Conservation (phyloP, 2,797 vertebrate species). For the Pogonophryne albipinna region DNA sequence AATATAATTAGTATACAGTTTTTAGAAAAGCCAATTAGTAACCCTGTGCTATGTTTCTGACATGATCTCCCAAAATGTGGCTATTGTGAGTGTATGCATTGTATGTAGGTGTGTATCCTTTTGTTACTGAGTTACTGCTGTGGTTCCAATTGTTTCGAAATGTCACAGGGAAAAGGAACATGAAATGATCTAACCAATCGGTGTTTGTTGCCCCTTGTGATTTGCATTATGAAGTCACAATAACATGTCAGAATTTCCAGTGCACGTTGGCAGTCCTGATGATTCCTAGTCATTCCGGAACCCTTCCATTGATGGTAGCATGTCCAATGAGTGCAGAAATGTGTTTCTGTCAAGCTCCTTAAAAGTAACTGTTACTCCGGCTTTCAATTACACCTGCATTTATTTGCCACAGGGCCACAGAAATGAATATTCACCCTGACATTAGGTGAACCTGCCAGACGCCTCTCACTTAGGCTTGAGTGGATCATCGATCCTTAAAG, state of each 20-base stretch:
- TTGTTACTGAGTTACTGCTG: slow-evolving; percentile 14
- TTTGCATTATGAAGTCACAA: slow-evolving; percentile 19
- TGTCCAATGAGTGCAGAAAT: slow-evolving; percentile 1
- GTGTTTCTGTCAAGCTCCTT: neutral
- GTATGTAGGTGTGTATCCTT: slow-evolving; percentile 31
- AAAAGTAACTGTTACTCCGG: neutral
- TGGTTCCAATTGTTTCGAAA: slow-evolving; percentile 32
- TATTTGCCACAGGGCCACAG: slow-evolving; percentile 32
- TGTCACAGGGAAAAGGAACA: neutral
- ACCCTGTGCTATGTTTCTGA: slow-evolving; percentile 55
- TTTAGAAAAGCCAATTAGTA: slow-evolving; percentile 75
- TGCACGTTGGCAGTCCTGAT: neutral
- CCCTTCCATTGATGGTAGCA: neutral
- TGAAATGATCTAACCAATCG: slow-evolving; percentile 8
- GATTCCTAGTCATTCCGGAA: neutral
- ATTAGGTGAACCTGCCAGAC: slow-evolving; percentile 41
- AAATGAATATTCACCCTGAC: slow-evolving; percentile 42
- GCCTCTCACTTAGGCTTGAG: slow-evolving; percentile 61
- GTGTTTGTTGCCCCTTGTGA: slow-evolving; percentile 19
- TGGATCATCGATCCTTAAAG: slow-evolving; percentile 68
- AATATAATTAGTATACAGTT: slow-evolving; percentile 80
- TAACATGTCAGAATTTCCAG: neutral
- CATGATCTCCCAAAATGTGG: slow-evolving; percentile 44
- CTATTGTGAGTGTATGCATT: slow-evolving; percentile 36
- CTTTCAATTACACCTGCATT: slow-evolving; percentile 25